These are phyloP conservation scores for Chrysolina haemoptera DNA, from an alignment of 2,888 invertebrate species.

Conservation along the genomic window DNA sequence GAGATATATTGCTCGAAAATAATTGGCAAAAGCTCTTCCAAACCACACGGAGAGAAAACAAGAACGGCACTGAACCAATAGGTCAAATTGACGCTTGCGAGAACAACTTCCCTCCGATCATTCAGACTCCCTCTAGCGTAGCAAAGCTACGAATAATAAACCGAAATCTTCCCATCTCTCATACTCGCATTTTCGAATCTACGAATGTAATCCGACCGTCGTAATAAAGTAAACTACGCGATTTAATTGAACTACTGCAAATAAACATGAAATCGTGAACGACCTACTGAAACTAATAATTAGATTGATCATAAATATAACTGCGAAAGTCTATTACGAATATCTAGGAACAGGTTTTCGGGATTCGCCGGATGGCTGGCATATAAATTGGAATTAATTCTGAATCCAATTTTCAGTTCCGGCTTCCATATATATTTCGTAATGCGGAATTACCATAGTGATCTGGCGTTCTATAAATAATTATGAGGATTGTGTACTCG, in stretches of 20 bases:
- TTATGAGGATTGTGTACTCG: not conserved
- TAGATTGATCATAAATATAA: conserved; percentile 33
- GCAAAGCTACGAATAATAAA: not conserved
- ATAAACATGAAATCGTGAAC: conserved; percentile 36
- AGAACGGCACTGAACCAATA: not conserved
- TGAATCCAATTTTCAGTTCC: conserved; percentile 26
- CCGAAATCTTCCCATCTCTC: not conserved
- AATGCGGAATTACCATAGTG: conserved; percentile 24
- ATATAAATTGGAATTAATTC: conserved; percentile 32
- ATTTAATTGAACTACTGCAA: conserved; percentile 36
- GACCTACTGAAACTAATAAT: conserved; percentile 37
- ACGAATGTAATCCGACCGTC: conserved; percentile 27
- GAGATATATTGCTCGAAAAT: not conserved
- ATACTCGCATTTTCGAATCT: conserved; percentile 2
- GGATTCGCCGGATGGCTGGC: conserved; percentile 24
- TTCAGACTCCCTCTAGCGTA: not conserved
- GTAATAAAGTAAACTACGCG: conserved; percentile 34
- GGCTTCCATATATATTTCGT: conserved; percentile 16
- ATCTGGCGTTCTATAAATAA: not conserved
- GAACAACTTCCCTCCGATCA: not conserved
- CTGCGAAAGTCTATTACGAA: conserved; percentile 21
- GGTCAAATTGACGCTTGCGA: not conserved
- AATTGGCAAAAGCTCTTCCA: not conserved
- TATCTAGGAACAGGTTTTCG: conserved; percentile 29
- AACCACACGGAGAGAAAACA: not conserved